A percentile compares a stretch with the other conserved stretches of the same genome.
Conservation (phyloP, 2,113 vertebrate species). For the Neolamprologus hecqui region DNA sequence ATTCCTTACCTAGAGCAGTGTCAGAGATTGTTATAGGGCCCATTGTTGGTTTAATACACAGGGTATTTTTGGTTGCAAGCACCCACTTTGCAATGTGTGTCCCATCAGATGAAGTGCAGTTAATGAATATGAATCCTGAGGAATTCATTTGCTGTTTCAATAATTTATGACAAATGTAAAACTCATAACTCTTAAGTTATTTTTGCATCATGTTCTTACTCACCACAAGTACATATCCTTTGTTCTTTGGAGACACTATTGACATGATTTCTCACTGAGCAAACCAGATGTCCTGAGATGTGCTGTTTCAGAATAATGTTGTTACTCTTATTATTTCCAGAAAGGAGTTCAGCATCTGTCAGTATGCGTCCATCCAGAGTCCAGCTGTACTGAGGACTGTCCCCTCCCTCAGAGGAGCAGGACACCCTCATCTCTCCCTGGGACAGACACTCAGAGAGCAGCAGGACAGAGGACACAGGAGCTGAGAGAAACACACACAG, state of each 20-base stretch:
- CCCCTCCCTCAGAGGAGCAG: not conserved
- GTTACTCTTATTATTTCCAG: not conserved
- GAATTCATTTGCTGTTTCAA: not conserved
- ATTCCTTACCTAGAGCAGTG: not conserved
- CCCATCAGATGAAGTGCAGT: not conserved
- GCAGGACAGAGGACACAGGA: not conserved
- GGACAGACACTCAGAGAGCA: not conserved
- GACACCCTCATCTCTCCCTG: not conserved
- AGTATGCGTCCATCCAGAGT: rapidly evolving
- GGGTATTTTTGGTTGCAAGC: not conserved
- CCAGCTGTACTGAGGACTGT: not conserved
- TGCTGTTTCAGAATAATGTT: rapidly evolving
- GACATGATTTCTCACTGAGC: not conserved
- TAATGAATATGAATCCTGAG: not conserved
- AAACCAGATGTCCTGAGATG: not conserved
- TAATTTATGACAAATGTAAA: not conserved
- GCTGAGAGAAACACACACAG: not conserved
- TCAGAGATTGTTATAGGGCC: not conserved
- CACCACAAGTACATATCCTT: not conserved
- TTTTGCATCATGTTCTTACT: not conserved
- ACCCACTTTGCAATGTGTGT: not conserved
- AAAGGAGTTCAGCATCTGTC: not conserved
- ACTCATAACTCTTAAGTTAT: not conserved
- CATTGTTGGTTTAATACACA: not conserved
- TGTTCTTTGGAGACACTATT: not conserved